Percentiles rank a stretch among this genome's conserved stretches.
Evolutionary conservation across 2,888 invertebrate species (phyloP).

Genomic region (Drosophila mayaguana): DNA sequence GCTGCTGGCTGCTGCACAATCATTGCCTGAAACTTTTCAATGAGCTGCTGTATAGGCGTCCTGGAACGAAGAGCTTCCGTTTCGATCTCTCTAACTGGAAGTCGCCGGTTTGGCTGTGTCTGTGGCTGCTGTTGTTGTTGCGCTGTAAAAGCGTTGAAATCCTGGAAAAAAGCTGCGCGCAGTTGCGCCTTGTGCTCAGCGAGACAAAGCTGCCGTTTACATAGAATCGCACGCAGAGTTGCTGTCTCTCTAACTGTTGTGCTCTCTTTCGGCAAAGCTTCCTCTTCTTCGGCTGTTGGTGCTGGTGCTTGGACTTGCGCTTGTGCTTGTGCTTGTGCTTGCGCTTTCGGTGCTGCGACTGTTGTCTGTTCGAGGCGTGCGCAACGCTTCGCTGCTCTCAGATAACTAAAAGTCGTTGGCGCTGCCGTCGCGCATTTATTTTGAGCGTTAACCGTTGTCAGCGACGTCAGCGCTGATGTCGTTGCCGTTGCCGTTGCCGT

Average conservation of each 20-base stretch:
- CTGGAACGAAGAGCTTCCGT: slow-evolving; percentile 18
- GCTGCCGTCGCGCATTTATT: slow-evolving; percentile 77
- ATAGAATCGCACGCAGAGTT: slow-evolving; percentile 9
- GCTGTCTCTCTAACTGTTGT: slow-evolving; percentile 6
- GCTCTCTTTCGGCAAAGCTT: slow-evolving; percentile 11
- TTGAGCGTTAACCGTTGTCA: slow-evolving; percentile 70
- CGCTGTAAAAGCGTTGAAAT: slow-evolving; percentile 34
- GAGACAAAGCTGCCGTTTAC: slow-evolving; percentile 43
- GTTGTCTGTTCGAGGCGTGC: slow-evolving; percentile 46
- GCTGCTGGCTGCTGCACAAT: slow-evolving; percentile 49
- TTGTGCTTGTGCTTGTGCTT: slow-evolving; percentile 18
- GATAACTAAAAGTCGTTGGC: slow-evolving; percentile 78
- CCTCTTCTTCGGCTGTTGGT: slow-evolving; percentile 20
- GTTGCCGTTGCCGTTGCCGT: slow-evolving; percentile 28
- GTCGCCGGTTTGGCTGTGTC: not conserved
- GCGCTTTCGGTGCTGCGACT: slow-evolving; percentile 26
- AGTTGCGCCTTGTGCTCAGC: slow-evolving; percentile 76
- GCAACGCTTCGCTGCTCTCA: slow-evolving; percentile 76
- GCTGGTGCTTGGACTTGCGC: slow-evolving; percentile 12
- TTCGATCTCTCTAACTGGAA: slow-evolving; percentile 10
- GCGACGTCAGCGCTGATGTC: slow-evolving; percentile 30
- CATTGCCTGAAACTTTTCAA: slow-evolving; percentile 69
- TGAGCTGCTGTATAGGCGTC: slow-evolving; percentile 62
- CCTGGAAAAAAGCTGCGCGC: slow-evolving; percentile 75
- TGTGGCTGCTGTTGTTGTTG: not conserved